A percentile compares a stretch with the other conserved stretches of the same genome.
Evolutionary conservation across 2,888 invertebrate species (phyloP).

Genomic region (Trissolcus japonicus): DNA sequence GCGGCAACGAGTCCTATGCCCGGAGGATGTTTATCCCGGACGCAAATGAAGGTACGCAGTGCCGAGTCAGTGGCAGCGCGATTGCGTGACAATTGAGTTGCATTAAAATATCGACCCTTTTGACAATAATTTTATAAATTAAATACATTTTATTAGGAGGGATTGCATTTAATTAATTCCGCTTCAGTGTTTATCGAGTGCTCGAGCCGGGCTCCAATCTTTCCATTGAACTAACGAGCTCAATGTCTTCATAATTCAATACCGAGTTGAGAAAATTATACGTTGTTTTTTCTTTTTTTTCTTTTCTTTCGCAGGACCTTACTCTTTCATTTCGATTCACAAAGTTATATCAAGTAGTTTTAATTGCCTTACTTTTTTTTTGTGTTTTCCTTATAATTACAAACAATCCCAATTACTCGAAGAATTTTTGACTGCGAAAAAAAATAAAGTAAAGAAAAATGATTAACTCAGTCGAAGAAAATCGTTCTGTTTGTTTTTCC

Average conservation of each 20-base stretch:
- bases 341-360: neutral
- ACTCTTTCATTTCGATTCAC: neutral
- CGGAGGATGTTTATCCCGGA: constrained; percentile 30
- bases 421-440: too few species aligned
- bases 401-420: too few species aligned
- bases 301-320: too few species aligned
- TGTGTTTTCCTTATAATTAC: too few species aligned
- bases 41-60: constrained; percentile 22
- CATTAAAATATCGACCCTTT: constrained; percentile 26
- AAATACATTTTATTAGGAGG: constrained; percentile 3
- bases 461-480: too few species aligned
- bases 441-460: too few species aligned
- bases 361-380: too few species aligned
- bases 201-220: neutral
- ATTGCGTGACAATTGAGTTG: constrained; percentile 36
- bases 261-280: neutral
- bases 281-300: too few species aligned
- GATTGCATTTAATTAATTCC: constrained; percentile 32
- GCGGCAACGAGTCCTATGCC: constrained; percentile 13
- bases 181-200: constrained; percentile 14
- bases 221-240: constrained; percentile 3
- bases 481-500: too few species aligned
- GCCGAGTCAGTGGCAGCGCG: constrained; percentile 18
- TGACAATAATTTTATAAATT: constrained; percentile 19
- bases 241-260: constrained; percentile 8